Percentiles rank a stretch among this genome's conserved stretches.
phyloP scores from a whole-genome alignment of 1,140 invertebrate species.

The Lepidotrigona ventralis region DNA sequence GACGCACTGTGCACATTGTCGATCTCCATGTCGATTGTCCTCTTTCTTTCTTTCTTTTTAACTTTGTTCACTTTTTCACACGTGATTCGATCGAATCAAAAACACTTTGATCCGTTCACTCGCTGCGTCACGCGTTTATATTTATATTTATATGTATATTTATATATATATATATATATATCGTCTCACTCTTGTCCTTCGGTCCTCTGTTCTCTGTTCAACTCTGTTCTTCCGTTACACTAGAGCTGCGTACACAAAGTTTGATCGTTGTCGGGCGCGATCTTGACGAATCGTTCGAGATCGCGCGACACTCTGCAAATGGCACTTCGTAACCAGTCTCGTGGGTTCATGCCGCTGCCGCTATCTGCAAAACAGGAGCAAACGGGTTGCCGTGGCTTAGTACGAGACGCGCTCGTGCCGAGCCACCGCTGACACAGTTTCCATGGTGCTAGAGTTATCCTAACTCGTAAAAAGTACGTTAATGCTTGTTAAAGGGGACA shows the following conservation, averaged over 20 bases:
- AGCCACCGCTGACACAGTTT: slow-evolving; percentile 57
- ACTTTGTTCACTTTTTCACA: slow-evolving; percentile 10
- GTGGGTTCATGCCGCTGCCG: slow-evolving; percentile 58
- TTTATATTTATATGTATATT: not conserved
- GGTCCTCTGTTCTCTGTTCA: not conserved
- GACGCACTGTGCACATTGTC: slow-evolving; percentile 23
- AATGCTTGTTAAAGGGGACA: not conserved
- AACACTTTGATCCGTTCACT: slow-evolving; percentile 5
- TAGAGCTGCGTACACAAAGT: slow-evolving; percentile 43
- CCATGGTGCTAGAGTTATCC: slow-evolving; percentile 48
- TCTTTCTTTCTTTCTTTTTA: slow-evolving; percentile 6
- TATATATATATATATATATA: not conserved
- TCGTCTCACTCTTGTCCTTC: slow-evolving; percentile 9
- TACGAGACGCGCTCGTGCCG: slow-evolving; percentile 39
- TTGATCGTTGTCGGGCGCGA: slow-evolving; percentile 46
- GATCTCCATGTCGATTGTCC: slow-evolving; percentile 52
- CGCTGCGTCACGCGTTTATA: not conserved
- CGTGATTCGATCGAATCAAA: not conserved
- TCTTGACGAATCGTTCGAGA: slow-evolving; percentile 41
- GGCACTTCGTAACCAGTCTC: slow-evolving; percentile 61
- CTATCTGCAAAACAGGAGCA: slow-evolving; percentile 62
- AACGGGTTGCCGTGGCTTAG: slow-evolving; percentile 54
- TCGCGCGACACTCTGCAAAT: slow-evolving; percentile 58
- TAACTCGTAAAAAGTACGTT: not conserved
- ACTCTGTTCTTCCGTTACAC: slow-evolving; percentile 10